phyloP scores from a whole-genome alignment of 2,113 vertebrate species.

The Nannobrachium achirus region DNA sequence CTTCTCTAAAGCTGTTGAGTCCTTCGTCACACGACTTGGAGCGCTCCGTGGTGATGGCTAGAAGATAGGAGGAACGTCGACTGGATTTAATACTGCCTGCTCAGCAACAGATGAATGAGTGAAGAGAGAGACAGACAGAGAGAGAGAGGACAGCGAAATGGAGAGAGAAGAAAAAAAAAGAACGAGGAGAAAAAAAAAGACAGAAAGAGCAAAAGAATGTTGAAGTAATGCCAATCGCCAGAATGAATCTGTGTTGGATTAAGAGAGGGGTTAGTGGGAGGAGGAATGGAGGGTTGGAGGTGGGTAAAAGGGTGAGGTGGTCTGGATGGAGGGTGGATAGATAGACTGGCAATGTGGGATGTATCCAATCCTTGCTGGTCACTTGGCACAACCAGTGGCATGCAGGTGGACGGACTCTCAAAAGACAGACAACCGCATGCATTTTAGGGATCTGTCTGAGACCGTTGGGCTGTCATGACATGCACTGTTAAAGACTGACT shows the following conservation, averaged over 20 bases:
- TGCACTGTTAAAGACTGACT: conserved; percentile 1
- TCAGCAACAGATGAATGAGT: conserved; percentile 51
- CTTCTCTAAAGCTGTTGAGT: conserved; percentile 92
- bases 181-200: conserved; percentile 22
- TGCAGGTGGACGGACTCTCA: conserved; percentile 50
- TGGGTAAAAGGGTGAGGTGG: conserved; percentile 6
- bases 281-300: conserved; percentile 22
- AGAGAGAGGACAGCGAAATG: conserved; percentile 5
- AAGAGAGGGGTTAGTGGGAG: conserved; percentile 29
- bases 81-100: conserved; percentile 92
- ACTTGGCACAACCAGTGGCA: conserved; percentile 81
- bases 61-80: conserved; percentile 96
- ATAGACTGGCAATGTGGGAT: conserved; percentile 23
- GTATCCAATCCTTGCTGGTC: conserved; percentile 16
- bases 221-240: conserved; percentile 71
- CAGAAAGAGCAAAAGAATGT: conserved; percentile 50
- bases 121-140: conserved; percentile 5
- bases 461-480: not conserved
- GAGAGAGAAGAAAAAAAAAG: not conserved
- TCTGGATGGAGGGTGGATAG: conserved; percentile 9
- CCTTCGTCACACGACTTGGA: conserved; percentile 98
- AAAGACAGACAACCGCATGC: conserved; percentile 14
- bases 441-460: not conserved
- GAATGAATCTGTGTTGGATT: conserved; percentile 55
- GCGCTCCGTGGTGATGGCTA: conserved; percentile 95